These are phyloP conservation scores for Lepidonotus clava DNA, from an alignment of 2,888 invertebrate genomes.

Conservation along the genomic window DNA sequence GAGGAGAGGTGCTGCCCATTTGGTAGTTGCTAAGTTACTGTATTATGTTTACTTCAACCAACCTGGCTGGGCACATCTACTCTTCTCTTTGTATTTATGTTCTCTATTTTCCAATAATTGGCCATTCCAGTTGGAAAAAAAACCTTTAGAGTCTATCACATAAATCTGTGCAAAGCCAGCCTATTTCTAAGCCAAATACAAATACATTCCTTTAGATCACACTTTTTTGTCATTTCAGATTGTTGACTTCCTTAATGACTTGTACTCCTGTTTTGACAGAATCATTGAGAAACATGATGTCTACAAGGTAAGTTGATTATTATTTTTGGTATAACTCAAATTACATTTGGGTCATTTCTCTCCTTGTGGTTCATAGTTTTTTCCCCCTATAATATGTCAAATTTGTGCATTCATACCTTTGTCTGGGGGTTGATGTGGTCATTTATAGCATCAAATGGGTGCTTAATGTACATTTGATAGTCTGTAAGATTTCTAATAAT, in stretches of 20 bases:
- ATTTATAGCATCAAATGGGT: neutral
- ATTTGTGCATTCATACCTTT: neutral
- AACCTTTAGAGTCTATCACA: neutral
- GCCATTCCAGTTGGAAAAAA: neutral
- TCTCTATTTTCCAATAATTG: neutral
- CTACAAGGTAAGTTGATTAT: slow-evolving; percentile 65
- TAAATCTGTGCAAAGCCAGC: neutral
- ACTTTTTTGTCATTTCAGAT: slow-evolving; percentile 67
- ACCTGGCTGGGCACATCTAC: neutral
- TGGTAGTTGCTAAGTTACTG: too few species aligned
- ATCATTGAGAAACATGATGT: slow-evolving; percentile 77
- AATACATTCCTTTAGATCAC: neutral
- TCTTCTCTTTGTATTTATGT: neutral
- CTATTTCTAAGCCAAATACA: neutral
- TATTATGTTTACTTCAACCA: too few species aligned
- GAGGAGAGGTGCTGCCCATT: too few species aligned
- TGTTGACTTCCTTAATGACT: slow-evolving; percentile 76
- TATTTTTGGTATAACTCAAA: too few species aligned
- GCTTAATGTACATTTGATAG: neutral
- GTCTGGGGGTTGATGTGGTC: neutral
- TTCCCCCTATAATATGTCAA: neutral
- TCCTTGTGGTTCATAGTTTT: neutral
- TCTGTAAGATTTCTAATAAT: neutral
- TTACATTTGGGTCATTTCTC: neutral
- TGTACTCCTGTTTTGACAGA: slow-evolving; percentile 78